phyloP scores from a whole-genome alignment of 1,140 invertebrate species.

The Nephila pilipes region DNA sequence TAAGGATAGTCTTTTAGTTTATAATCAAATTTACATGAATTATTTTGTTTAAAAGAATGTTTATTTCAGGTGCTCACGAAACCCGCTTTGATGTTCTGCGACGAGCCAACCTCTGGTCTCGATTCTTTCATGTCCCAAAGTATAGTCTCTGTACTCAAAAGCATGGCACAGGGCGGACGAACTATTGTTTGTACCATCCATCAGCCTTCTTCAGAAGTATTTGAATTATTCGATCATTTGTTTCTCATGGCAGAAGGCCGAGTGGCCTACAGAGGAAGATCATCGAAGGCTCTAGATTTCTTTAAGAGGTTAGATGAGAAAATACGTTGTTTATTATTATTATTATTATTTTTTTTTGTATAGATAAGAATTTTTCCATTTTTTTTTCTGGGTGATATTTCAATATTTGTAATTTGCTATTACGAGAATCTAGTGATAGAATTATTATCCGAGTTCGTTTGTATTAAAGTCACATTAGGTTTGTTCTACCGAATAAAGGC shows the following conservation, averaged over 20 bases:
- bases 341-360: no score
- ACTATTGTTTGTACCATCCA: slow-evolving; percentile 97
- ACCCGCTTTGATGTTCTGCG: slow-evolving; percentile 97
- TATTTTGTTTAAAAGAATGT: background rate
- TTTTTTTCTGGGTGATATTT: no score
- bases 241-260: slow-evolving; percentile 95
- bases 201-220: slow-evolving; percentile 96
- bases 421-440: no score
- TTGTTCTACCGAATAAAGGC: no score
- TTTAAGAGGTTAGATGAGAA: slow-evolving; percentile 87
- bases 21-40: no score
- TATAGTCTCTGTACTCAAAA: slow-evolving; percentile 90
- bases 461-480: no score
- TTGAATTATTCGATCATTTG: slow-evolving; percentile 94
- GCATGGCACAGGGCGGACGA: slow-evolving; percentile 89
- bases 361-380: no score
- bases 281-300: slow-evolving; percentile 89
- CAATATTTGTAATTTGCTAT: no score
- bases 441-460: no score
- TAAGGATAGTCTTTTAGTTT: no score
- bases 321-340: no score
- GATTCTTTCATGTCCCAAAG: slow-evolving; percentile 96
- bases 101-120: slow-evolving; percentile 96
- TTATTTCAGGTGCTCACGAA: slow-evolving; percentile 90
- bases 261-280: slow-evolving; percentile 93